These are phyloP conservation scores for Triplophysa dalaica DNA, from an alignment of 2,113 vertebrate species.

Conservation along the genomic window DNA sequence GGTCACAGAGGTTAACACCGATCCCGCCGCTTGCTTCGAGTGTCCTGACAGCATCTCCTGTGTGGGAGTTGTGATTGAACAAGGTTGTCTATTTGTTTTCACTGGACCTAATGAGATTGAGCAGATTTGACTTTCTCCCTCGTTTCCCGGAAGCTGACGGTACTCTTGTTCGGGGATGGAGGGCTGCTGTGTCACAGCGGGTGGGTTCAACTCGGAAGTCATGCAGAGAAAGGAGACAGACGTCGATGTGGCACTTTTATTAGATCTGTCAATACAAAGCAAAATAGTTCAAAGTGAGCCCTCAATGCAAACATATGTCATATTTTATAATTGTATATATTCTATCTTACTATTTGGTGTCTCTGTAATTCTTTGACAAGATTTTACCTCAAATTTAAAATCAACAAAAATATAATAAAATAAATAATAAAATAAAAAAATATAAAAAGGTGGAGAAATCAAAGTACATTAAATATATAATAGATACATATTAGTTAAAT, in stretches of 20 bases:
- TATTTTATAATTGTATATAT: not conserved
- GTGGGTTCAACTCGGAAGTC: conserved; percentile 47
- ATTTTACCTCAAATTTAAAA: too few species aligned
- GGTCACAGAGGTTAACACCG: conserved; percentile 72
- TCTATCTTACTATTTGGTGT: too few species aligned
- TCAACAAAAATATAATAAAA: too few species aligned
- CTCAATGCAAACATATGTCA: not conserved
- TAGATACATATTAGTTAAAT: too few species aligned
- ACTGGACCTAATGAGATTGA: conserved; percentile 54
- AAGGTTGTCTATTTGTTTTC: conserved; percentile 60
- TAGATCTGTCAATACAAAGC: conserved; percentile 51
- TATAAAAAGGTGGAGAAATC: too few species aligned
- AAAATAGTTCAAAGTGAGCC: conserved; percentile 41
- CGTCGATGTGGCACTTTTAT: conserved; percentile 43
- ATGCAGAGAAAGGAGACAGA: conserved; percentile 42
- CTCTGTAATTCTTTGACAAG: too few species aligned
- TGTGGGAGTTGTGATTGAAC: conserved; percentile 61
- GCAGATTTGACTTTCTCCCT: conserved; percentile 54
- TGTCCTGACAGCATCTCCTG: conserved; percentile 69
- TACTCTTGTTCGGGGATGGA: conserved; percentile 18
- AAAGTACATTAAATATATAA: too few species aligned
- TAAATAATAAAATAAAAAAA: too few species aligned
- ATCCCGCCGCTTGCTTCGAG: conserved; percentile 66
- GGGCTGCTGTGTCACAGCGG: conserved; percentile 29
- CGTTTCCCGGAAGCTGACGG: conserved; percentile 35